Evolutionary conservation across 1,140 invertebrate species (phyloP), one percentile per base, ranked within the genome.

Genomic region (Pectinophora gossypiella): DNA sequence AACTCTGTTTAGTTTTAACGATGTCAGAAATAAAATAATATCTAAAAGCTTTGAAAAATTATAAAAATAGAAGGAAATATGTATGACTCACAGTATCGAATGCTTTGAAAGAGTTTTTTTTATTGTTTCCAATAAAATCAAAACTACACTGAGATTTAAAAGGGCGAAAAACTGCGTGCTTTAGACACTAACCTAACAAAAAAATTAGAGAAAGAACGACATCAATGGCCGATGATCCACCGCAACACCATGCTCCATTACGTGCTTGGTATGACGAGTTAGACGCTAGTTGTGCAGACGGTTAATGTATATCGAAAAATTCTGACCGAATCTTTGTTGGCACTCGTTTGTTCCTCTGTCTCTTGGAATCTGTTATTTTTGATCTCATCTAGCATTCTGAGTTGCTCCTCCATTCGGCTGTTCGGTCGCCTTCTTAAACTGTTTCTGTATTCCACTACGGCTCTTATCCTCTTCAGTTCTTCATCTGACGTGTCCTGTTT

Each of bases 271-370:
- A n/a, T n/a, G n/a, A n/a, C n/a, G n/a, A n/a, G n/a, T n/a, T n/a
- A n/a, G n/a, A n/a, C 32, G 43, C 38, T 47, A 38, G 44, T 47
- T 13, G 15, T 18, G 15, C 43, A n/a, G 18, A 27, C 16, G 18
- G 15, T 27, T 6, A 15, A 44, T 20, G n/a, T n/a, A 44, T 13
- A 40, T 15, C 16, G 9, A 4, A 20, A 21, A 63, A 49, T 58
- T 76, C 80, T 81, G 74, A 87, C 83, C 84, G 81, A 84, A 72
- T 84, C 68, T 48, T 76, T 64, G 36, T 72, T 68, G 47, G 59
- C 56, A 35, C 50, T 63, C 23, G 52, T 61, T 46, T 79, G 79
- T 36, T 67, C 76, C 22, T 85, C 78, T 1, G 54, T 71, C 52
- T 87, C 81, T 4, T 54, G 64, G 62, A 87, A 87, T n/a, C 64